phyloP scores from a whole-genome alignment of 2,797 vertebrate species.

The Liasis olivaceus region DNA sequence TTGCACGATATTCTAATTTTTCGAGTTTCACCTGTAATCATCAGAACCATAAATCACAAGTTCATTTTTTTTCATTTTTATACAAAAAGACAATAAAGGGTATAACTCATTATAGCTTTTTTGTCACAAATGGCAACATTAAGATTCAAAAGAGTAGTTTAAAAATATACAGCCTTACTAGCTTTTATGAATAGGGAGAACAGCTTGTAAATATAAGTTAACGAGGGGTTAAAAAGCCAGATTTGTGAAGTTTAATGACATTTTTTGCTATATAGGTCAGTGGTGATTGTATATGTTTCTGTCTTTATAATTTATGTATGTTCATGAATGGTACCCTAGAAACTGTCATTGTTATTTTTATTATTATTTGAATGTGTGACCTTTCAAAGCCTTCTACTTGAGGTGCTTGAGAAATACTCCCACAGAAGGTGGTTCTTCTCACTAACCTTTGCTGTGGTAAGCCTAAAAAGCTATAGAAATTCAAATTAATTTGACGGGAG shows the following conservation, averaged over 20 bases:
- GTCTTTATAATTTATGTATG: background rate
- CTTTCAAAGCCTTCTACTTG: background rate
- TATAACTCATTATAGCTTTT: background rate
- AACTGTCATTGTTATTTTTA: background rate
- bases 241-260: background rate
- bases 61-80: background rate
- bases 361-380: background rate
- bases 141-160: background rate
- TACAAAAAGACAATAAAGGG: background rate
- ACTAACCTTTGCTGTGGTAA: background rate
- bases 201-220: background rate
- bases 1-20: too few species aligned
- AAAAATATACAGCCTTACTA: background rate
- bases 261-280: background rate
- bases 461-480: constrained; percentile 13
- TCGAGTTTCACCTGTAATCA: too few species aligned
- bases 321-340: background rate
- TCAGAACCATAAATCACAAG: background rate
- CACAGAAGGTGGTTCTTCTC: background rate
- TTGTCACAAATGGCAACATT: background rate
- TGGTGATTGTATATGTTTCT: background rate
- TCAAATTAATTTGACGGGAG: constrained; percentile 15
- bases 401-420: background rate
- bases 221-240: background rate
- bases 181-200: background rate